Evolutionary conservation across 2,797 vertebrate species (phyloP).

Genomic region (Pantherophis alleghaniensis): DNA sequence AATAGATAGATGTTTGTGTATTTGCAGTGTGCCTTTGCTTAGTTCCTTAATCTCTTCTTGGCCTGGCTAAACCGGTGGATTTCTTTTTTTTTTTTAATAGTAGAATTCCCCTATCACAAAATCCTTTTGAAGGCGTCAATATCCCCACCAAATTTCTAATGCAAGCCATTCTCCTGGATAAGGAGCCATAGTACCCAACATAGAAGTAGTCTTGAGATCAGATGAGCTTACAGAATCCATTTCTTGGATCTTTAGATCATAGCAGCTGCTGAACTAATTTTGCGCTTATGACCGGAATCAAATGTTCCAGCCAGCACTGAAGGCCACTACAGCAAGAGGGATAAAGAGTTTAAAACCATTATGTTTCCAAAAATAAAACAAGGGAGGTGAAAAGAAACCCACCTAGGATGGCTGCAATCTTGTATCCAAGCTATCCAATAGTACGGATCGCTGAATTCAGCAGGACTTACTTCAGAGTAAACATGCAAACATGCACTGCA

Average conservation of each 20-base stretch:
- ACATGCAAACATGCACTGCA: neutral
- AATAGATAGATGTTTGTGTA: no score
- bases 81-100: no score
- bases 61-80: neutral
- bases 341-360: neutral
- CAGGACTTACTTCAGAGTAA: neutral
- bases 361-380: constrained; percentile 5
- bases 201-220: neutral
- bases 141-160: neutral
- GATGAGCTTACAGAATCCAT: neutral
- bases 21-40: neutral
- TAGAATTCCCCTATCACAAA: neutral
- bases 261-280: neutral
- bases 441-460: neutral
- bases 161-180: neutral
- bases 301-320: neutral
- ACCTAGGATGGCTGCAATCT: neutral
- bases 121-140: neutral
- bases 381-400: neutral
- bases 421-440: neutral
- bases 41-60: neutral
- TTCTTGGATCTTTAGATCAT: neutral
- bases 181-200: neutral
- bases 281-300: no score
- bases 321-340: neutral